These are phyloP conservation scores for Cheumatopsyche charites DNA, from an alignment of 1,140 invertebrate genomes.

Conservation along the genomic window DNA sequence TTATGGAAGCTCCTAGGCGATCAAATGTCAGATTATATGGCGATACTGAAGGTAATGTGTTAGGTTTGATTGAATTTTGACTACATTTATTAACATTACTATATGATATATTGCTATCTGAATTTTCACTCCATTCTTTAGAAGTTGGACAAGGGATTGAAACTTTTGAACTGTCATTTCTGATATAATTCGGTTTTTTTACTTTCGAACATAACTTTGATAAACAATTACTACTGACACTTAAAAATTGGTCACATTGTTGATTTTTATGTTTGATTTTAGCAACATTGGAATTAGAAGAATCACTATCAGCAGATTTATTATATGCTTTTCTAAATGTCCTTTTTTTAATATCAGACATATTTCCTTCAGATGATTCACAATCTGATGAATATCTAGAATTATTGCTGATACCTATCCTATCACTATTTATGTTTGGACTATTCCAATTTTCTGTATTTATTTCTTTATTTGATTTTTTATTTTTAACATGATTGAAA, in stretches of 20 bases:
- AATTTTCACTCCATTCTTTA: constrained; percentile 11
- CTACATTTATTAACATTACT: constrained; percentile 43
- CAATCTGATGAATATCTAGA: constrained; percentile 43
- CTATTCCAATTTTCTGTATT: constrained; percentile 42
- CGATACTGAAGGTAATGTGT: constrained; percentile 2
- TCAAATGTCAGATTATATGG: constrained; percentile 59
- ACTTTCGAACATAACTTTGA: neutral
- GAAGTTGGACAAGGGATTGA: constrained; percentile 28
- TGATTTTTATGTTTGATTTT: neutral
- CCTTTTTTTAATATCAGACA: neutral
- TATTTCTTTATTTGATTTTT: constrained; percentile 46
- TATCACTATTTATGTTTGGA: constrained; percentile 47
- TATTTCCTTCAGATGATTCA: constrained; percentile 50
- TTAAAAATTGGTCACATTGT: neutral
- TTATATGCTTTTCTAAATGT: constrained; percentile 7
- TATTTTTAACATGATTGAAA: constrained; percentile 66
- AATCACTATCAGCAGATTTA: neutral
- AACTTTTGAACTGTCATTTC: constrained; percentile 36
- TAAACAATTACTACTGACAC: neutral
- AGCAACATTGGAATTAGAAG: neutral
- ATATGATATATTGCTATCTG: constrained; percentile 11
- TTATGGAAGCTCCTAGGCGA: constrained; percentile 57
- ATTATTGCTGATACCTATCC: constrained; percentile 45
- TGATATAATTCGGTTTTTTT: constrained; percentile 27
- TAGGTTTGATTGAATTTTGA: constrained; percentile 50